Conservation (phyloP, 92 coral and sea anemone species). For the Siderastrea siderea region DNA sequence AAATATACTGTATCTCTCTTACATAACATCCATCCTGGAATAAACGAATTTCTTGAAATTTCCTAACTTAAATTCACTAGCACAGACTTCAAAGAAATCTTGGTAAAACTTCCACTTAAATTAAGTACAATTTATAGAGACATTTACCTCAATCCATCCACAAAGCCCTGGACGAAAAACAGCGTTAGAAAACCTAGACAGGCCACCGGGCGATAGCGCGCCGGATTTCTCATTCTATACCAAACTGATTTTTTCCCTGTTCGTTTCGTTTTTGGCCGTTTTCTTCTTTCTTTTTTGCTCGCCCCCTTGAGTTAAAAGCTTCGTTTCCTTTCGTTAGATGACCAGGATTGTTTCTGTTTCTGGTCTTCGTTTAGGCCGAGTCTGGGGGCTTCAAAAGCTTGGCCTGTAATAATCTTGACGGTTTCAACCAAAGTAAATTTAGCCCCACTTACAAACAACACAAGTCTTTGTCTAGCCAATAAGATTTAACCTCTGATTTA, state of each 20-base stretch:
- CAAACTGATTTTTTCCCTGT: neutral
- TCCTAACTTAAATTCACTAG: neutral
- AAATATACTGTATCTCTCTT: neutral
- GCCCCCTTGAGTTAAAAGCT: conserved; percentile 12
- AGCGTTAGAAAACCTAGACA: neutral
- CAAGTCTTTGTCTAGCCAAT: conserved; percentile 19
- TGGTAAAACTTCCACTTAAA: neutral
- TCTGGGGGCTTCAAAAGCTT: conserved; percentile 36
- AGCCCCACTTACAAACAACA: conserved; percentile 24
- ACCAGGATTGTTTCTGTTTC: conserved; percentile 3
- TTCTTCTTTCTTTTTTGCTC: neutral
- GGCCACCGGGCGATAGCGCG: conserved; percentile 12
- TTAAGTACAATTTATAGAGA: neutral
- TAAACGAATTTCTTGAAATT: neutral
- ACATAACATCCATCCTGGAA: neutral
- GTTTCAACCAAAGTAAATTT: conserved; percentile 32
- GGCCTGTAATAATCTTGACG: conserved; percentile 59
- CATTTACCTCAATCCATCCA: conserved; percentile 38
- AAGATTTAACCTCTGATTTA: neutral
- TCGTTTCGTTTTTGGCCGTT: neutral
- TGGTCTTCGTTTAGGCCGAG: conserved; percentile 21
- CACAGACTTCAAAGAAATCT: neutral
- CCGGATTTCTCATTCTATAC: conserved; percentile 28
- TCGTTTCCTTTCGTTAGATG: neutral
- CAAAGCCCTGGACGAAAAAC: conserved; percentile 18